Percentiles rank a stretch among this genome's conserved stretches.
Conservation (phyloP, 2,113 vertebrate species). For the Amia ocellicauda region DNA sequence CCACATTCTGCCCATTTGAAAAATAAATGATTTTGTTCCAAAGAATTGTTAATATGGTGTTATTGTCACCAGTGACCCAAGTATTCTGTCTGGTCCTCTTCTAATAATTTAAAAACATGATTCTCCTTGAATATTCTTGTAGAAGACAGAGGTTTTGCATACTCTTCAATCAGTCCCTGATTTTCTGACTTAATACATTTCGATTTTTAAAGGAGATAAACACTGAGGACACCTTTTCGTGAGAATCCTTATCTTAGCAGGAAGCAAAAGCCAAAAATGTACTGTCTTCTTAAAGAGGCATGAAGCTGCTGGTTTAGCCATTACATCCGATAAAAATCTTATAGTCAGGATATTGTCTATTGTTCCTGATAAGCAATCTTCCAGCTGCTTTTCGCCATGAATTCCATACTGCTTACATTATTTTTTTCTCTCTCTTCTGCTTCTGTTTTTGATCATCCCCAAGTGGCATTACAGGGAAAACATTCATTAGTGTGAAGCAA, state of each 20-base stretch:
- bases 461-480: slow-evolving; percentile 46
- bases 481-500: slow-evolving; percentile 39
- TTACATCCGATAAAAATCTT: slow-evolving; percentile 46
- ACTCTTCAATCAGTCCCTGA: neutral
- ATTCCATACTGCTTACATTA: slow-evolving; percentile 38
- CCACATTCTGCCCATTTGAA: too few species aligned
- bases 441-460: slow-evolving; percentile 45
- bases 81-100: too few species aligned
- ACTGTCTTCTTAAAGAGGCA: slow-evolving; percentile 48
- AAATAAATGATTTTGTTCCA: too few species aligned
- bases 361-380: slow-evolving; percentile 53
- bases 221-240: slow-evolving; percentile 41
- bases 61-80: too few species aligned
- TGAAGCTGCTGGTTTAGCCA: slow-evolving; percentile 51
- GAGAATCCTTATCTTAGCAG: slow-evolving; percentile 54
- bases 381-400: slow-evolving; percentile 42
- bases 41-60: too few species aligned
- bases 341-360: slow-evolving; percentile 48
- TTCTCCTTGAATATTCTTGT: neutral
- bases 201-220: slow-evolving; percentile 34
- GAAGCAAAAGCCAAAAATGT: slow-evolving; percentile 49
- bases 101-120: too few species aligned
- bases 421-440: slow-evolving; percentile 19
- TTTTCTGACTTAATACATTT: slow-evolving; percentile 9
- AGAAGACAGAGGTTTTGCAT: neutral